These are phyloP conservation scores for Geotrupes spiniger DNA, from an alignment of 2,888 invertebrate genomes.

Conservation along the genomic window DNA sequence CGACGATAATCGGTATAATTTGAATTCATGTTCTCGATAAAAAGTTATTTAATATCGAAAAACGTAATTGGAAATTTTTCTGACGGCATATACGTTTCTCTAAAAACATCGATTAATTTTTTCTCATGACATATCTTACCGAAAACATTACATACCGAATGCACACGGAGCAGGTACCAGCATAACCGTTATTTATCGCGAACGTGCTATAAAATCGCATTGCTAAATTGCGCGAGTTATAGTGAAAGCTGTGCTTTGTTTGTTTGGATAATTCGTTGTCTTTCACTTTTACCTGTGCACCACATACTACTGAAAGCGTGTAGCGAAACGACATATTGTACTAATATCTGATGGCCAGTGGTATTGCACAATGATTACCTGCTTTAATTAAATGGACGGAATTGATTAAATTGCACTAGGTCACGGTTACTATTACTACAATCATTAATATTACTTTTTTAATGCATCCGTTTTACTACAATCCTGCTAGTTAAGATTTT, in stretches of 20 bases:
- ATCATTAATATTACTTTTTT: neutral
- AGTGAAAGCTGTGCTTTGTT: slow-evolving; percentile 39
- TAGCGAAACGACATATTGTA: slow-evolving; percentile 27
- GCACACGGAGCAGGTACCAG: too few relatives aligned
- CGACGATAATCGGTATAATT: too few relatives aligned
- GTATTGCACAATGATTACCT: too few relatives aligned
- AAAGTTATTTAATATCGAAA: too few relatives aligned
- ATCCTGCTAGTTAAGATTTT: too few relatives aligned
- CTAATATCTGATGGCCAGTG: neutral
- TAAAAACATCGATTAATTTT: too few relatives aligned
- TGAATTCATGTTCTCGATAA: too few relatives aligned
- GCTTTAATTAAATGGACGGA: neutral
- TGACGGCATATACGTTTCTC: too few relatives aligned
- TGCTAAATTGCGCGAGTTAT: slow-evolving; percentile 7
- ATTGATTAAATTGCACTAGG: neutral
- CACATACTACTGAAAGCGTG: slow-evolving; percentile 40
- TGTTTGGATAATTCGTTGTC: slow-evolving; percentile 31
- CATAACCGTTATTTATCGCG: neutral
- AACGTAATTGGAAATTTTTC: too few relatives aligned
- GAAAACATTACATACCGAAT: too few relatives aligned
- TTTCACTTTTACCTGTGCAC: slow-evolving; percentile 43
- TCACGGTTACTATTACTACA: slow-evolving; percentile 1
- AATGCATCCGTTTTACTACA: too few relatives aligned
- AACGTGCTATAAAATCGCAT: neutral
- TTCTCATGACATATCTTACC: too few relatives aligned